phyloP scores from a whole-genome alignment of 2,888 invertebrate species.

The Cordylochernes scorpioides region DNA sequence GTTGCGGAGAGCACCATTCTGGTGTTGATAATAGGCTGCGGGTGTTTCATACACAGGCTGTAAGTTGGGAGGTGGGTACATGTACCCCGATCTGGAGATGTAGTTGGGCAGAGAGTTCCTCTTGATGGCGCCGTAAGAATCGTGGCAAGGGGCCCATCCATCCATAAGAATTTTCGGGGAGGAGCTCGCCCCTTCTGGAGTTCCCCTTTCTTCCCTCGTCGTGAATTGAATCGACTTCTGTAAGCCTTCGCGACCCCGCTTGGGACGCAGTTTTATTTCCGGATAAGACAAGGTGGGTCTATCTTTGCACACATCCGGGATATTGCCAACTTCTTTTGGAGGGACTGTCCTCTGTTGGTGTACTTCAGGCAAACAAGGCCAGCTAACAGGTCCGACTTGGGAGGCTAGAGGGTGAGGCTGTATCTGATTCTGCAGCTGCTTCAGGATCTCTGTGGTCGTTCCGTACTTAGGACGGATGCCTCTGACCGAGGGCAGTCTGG shows the following conservation, averaged over 20 bases:
- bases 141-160: too few relatives aligned
- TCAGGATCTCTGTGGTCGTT: constrained; percentile 44
- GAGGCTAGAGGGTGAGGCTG: constrained; percentile 21
- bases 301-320: neutral
- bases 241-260: too few relatives aligned
- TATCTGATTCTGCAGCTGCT: constrained; percentile 47
- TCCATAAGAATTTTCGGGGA: constrained; percentile 35
- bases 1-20: too few relatives aligned
- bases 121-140: too few relatives aligned
- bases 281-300: neutral
- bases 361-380: constrained; percentile 24
- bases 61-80: too few relatives aligned
- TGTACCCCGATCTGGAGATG: too few relatives aligned
- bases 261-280: too few relatives aligned
- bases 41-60: too few relatives aligned
- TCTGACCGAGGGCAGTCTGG: constrained; percentile 10
- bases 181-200: constrained; percentile 43
- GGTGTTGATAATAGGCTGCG: too few relatives aligned
- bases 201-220: constrained; percentile 37
- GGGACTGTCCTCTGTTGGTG: neutral
- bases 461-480: constrained; percentile 28
- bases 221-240: too few relatives aligned
- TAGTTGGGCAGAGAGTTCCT: too few relatives aligned
- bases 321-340: neutral
- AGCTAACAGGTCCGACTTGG: constrained; percentile 26